Percentiles rank a stretch among this genome's conserved stretches.
These are phyloP conservation scores for Formica selysi DNA, from an alignment of 1,140 invertebrate species.

Conservation along the genomic window DNA sequence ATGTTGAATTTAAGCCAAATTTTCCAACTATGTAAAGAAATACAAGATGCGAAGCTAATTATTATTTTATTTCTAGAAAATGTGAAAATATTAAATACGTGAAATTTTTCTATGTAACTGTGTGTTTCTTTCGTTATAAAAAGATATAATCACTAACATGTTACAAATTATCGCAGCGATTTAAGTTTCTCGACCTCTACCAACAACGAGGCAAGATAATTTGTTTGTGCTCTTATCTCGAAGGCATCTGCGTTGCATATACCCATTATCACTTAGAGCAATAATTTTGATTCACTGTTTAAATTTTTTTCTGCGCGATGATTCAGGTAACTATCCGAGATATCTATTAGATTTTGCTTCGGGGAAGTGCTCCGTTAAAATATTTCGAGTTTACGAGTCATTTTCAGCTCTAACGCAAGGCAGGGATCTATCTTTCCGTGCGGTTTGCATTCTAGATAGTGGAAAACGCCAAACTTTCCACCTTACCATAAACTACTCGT, in stretches of 20 bases:
- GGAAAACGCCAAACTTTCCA: slow-evolving; percentile 5
- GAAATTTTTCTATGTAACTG: no score
- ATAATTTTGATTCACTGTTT: slow-evolving; percentile 49
- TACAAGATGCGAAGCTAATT: neutral
- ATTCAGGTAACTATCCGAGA: slow-evolving; percentile 43
- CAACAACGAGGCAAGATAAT: no score
- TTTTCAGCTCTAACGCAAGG: slow-evolving; percentile 48
- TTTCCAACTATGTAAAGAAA: neutral
- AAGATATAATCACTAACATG: no score
- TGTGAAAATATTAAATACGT: neutral
- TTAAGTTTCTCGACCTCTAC: neutral
- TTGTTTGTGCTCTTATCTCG: neutral
- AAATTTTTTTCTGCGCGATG: slow-evolving; percentile 9
- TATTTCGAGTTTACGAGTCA: slow-evolving; percentile 61
- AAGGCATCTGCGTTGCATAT: slow-evolving; percentile 16
- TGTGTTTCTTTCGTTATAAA: no score
- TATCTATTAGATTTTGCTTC: slow-evolving; percentile 36
- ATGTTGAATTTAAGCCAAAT: no score
- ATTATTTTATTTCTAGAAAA: neutral
- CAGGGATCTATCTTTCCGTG: slow-evolving; percentile 36
- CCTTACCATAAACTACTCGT: no score
- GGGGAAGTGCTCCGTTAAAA: slow-evolving; percentile 45
- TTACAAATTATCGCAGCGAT: neutral
- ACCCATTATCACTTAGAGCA: slow-evolving; percentile 39
- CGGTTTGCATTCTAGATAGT: slow-evolving; percentile 61